Base-by-base conservation (phyloP, 2,797 vertebrate species). In the Rhinoraja longicauda region DNA sequence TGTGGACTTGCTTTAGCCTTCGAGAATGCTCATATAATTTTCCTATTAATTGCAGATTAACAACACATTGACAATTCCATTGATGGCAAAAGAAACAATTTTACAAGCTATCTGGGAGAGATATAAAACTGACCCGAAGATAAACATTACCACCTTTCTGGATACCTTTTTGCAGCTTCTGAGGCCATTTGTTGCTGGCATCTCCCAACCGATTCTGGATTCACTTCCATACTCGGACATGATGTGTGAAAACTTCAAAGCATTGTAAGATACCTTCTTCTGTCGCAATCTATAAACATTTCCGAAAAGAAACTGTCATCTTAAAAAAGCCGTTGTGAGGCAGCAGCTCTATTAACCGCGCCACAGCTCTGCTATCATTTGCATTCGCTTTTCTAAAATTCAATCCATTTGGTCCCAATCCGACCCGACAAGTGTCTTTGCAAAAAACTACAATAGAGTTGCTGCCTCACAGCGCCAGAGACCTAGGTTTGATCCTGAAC, bases 301-400 rank as follows among this genome's bases (percentile, higher is more conserved):
- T 10, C 19, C 26, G 53, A 73, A 36, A 97, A 98, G 93, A 97
- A 96, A 95, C 94, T 93, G 3, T 73, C 32, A 17, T 88, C 36
- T 7, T 64, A 1, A 19, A 53, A 59, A 84, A 9, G 24, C 3
- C 53, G 4, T 53, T 53, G 4, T 53, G 45, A 53, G 45, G 45
- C 4, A 53, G 45, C 45, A 53, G 45, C 45, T 45, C 45, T 45
- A 45, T 45, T 45, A 45, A 45, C 45, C 45, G 45, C 45, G 4
- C 45, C 45, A 2, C 45, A 45, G 39, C 39, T 39, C 39, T 45
- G 45, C 45, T 45, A 3, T 45, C 45, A 53, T n/a, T 29, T 53
- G 57, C 1, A n/a, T 15, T 26, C 21, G 2, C 4, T 62, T 12
- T 86, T 82, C 29, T n/a, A 29, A 86, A 86, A 26, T 59, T 4